These are phyloP conservation scores for Otolemur crassicaudatus DNA, from an alignment of 2,797 vertebrate species.

Conservation along the genomic window DNA sequence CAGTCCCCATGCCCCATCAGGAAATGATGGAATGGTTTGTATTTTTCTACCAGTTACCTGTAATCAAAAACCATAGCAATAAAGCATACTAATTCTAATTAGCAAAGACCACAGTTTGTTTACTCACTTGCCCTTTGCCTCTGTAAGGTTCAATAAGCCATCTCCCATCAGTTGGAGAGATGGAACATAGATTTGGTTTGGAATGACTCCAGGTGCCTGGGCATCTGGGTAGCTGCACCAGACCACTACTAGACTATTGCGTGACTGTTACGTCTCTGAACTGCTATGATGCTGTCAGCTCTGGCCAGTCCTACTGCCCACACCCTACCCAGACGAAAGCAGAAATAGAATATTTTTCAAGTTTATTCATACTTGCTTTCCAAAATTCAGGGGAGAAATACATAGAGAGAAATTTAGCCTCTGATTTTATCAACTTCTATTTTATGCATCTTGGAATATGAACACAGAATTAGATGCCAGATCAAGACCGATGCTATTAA, in stretches of 20 bases:
- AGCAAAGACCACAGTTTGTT: neutral
- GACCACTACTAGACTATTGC: neutral
- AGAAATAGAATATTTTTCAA: neutral
- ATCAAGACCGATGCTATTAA: neutral
- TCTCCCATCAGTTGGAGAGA: neutral
- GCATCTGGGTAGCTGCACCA: neutral
- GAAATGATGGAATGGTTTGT: neutral
- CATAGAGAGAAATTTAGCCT: neutral
- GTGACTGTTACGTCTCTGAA: neutral
- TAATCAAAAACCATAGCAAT: neutral
- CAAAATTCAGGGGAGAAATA: neutral
- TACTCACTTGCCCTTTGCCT: neutral
- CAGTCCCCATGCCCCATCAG: neutral
- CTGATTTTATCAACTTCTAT: neutral
- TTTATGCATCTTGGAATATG: neutral
- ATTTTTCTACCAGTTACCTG: neutral
- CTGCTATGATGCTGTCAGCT: neutral
- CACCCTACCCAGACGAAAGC: neutral
- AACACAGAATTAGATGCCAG: neutral
- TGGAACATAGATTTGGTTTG: neutral
- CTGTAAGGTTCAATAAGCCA: neutral
- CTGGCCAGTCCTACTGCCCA: neutral
- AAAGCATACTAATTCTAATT: neutral
- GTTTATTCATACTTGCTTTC: slow-evolving; percentile 19
- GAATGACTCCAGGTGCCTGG: neutral